Evolutionary conservation across 2,797 vertebrate species (phyloP).

Genomic region (Diplodus sargus): DNA sequence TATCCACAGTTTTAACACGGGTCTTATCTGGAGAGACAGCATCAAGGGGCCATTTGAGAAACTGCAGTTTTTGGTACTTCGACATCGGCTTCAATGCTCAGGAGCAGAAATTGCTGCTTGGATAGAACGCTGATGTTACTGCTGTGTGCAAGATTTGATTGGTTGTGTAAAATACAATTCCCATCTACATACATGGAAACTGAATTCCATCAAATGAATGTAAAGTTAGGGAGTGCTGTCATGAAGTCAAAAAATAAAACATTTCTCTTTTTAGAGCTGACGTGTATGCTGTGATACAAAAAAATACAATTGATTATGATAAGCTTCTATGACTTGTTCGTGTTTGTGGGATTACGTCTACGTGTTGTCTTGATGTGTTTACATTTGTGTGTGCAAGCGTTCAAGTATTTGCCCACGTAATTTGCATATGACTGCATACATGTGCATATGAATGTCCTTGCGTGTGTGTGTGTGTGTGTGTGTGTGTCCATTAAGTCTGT

Average conservation of each 20-base stretch:
- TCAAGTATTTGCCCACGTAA: slow-evolving; percentile 18
- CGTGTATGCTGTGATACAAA: no score
- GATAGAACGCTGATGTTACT: neutral
- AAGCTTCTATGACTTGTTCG: neutral
- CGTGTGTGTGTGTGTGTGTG: neutral
- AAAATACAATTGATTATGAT: neutral
- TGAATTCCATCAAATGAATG: neutral
- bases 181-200: neutral
- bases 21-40: no score
- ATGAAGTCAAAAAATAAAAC: no score
- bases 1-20: no score
- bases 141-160: neutral
- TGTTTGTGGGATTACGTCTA: neutral
- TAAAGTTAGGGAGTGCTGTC: no score
- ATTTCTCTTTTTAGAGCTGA: no score
- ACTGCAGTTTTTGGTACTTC: no score
- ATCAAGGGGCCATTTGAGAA: no score
- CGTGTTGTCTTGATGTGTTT: slow-evolving; percentile 12
- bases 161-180: neutral
- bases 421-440: slow-evolving; percentile 8
- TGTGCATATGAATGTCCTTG: neutral
- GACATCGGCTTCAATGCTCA: no score
- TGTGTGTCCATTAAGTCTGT: slow-evolving; percentile 15
- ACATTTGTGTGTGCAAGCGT: slow-evolving; percentile 16
- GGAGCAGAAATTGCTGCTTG: no score